Evolutionary conservation across 2,113 vertebrate genomes (phyloP).

Genomic region (Protomyctophum bolini): DNA sequence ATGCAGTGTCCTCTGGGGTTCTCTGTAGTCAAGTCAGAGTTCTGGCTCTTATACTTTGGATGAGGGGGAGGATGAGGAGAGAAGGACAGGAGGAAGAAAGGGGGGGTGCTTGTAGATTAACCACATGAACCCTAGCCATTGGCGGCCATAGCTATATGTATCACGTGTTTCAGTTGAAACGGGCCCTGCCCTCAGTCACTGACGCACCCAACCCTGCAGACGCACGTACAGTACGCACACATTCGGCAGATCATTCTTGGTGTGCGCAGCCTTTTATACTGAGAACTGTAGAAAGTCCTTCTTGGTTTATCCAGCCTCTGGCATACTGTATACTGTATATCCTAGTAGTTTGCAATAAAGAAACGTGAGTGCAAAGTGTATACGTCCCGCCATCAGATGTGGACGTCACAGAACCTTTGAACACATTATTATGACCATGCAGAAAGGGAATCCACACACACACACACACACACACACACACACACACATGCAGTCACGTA

Average conservation of each 20-base stretch:
- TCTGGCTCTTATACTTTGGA: constrained; percentile 44
- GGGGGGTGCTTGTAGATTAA: too few species aligned
- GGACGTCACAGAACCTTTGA: constrained; percentile 24
- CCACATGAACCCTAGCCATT: too few species aligned
- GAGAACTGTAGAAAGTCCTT: too few species aligned
- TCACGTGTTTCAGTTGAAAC: too few species aligned
- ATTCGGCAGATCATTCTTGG: too few species aligned
- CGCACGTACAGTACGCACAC: too few species aligned
- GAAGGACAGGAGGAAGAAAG: neutral
- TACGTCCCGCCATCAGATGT: neutral
- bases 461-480: neutral
- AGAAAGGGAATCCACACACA: constrained; percentile 13
- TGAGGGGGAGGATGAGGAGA: constrained; percentile 9
- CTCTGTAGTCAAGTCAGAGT: constrained; percentile 56
- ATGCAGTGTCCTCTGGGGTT: constrained; percentile 64
- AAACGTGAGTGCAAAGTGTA: neutral
- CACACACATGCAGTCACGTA: neutral
- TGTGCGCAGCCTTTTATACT: too few species aligned
- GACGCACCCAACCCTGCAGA: too few species aligned
- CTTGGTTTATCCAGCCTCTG: too few species aligned
- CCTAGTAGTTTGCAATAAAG: neutral
- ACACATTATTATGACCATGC: neutral
- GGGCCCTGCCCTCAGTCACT: too few species aligned
- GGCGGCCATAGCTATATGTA: too few species aligned
- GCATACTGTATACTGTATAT: too few species aligned